Percentiles rank a stretch among this genome's conserved stretches.
Evolutionary conservation across 2,888 invertebrate genomes (phyloP).

Genomic region (Shargacucullia verbasci): DNA sequence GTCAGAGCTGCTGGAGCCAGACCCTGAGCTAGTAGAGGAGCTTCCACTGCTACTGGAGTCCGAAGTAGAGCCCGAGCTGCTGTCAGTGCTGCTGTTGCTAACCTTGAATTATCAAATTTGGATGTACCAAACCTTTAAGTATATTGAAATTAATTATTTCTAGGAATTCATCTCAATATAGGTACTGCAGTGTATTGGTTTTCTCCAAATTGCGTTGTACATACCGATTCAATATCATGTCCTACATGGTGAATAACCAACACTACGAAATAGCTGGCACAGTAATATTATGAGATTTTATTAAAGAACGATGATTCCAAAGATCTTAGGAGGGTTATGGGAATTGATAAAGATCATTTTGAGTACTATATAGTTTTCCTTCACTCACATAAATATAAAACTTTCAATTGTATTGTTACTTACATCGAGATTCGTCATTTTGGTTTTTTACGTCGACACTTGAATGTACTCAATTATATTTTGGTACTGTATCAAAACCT

Average conservation of each 20-base stretch:
- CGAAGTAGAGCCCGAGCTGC: slow-evolving; percentile 91
- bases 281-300: background rate
- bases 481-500: background rate
- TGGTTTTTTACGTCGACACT: slow-evolving; percentile 32
- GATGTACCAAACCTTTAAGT: background rate
- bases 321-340: background rate
- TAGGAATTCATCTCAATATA: too few relatives aligned
- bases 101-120: slow-evolving; percentile 68
- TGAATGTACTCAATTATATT: slow-evolving; percentile 11
- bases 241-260: too few relatives aligned
- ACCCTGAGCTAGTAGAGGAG: slow-evolving; percentile 92
- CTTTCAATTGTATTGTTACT: slow-evolving; percentile 52
- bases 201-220: too few relatives aligned
- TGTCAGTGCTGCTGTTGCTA: slow-evolving; percentile 88
- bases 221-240: too few relatives aligned
- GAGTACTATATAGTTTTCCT: background rate
- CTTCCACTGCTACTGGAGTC: slow-evolving; percentile 92
- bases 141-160: background rate
- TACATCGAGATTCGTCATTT: slow-evolving; percentile 79
- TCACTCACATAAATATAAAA: slow-evolving; percentile 36
- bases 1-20: slow-evolving; percentile 92
- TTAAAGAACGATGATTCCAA: background rate
- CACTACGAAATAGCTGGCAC: too few relatives aligned
- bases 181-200: too few relatives aligned
- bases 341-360: background rate